A percentile compares a stretch with the other conserved stretches of the same genome.
phyloP scores from a whole-genome alignment of 2,113 vertebrate genomes.

The Dicrurus megarhynchus region DNA sequence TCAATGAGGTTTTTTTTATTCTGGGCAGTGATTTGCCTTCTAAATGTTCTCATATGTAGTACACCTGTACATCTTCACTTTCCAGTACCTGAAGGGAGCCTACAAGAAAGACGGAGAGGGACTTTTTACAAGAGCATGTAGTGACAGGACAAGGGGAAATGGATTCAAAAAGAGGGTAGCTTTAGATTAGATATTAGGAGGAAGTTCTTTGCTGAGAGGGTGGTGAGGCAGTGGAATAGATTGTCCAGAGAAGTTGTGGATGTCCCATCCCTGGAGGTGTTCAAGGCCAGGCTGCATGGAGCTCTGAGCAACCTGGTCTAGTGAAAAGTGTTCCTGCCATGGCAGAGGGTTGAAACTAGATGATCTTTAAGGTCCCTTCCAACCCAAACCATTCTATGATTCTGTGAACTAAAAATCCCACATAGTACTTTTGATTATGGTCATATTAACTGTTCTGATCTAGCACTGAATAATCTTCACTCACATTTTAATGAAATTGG shows the following conservation, averaged over 20 bases:
- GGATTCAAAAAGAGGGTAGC: neutral
- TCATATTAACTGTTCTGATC: neutral
- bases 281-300: neutral
- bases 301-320: neutral
- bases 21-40: neutral
- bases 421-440: neutral
- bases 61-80: neutral
- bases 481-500: neutral
- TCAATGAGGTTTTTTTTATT: neutral
- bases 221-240: neutral
- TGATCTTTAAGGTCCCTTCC: neutral
- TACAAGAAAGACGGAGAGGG: neutral
- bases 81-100: neutral
- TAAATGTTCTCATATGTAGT: neutral
- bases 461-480: neutral
- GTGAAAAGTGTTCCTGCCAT: neutral
- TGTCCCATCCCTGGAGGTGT: neutral
- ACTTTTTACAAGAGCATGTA: neutral
- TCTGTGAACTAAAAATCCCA: neutral
- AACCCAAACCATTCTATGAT: neutral
- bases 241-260: neutral
- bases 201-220: neutral
- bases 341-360: neutral
- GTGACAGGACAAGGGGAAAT: neutral
- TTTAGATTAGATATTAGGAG: neutral